phyloP scores from a whole-genome alignment of 2,888 invertebrate genomes.

The Chromoteleia sp. region DNA sequence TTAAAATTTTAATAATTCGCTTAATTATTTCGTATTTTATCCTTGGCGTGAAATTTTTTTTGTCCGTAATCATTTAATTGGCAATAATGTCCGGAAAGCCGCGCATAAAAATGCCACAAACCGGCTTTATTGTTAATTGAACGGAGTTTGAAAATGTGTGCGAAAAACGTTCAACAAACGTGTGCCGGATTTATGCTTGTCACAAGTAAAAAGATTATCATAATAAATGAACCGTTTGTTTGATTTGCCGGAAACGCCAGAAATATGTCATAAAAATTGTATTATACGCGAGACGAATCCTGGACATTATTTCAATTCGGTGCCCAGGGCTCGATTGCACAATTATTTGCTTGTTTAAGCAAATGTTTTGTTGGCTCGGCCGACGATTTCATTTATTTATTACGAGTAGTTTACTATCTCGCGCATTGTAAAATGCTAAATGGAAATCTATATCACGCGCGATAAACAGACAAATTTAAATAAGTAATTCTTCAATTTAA shows the following conservation, averaged over 20 bases:
- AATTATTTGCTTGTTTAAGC: constrained; percentile 35
- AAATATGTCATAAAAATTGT: constrained; percentile 29
- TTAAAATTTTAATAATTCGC: neutral
- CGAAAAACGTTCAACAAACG: constrained; percentile 11
- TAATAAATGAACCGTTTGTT: constrained; percentile 40
- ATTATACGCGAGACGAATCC: neutral
- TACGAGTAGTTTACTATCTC: constrained; percentile 4
- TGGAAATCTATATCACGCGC: neutral
- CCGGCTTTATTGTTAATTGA: constrained; percentile 22
- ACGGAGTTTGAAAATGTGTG: constrained; percentile 32
- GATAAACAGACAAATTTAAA: no score
- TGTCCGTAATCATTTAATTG: neutral
- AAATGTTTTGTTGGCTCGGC: constrained; percentile 9
- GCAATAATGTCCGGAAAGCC: neutral
- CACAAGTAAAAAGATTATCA: constrained; percentile 47
- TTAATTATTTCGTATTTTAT: constrained; percentile 10
- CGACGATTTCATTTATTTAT: constrained; percentile 13
- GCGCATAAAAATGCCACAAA: constrained; percentile 2
- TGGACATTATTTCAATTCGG: constrained; percentile 29
- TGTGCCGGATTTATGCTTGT: constrained; percentile 31
- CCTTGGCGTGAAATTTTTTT: neutral
- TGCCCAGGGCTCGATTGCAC: constrained; percentile 12
- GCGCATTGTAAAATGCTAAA: neutral
- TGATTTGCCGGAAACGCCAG: constrained; percentile 29
- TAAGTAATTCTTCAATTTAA: no score